Evolutionary conservation across 1,140 invertebrate genomes (phyloP), one percentile per base, ranked within the genome.

Genomic region (Calosoma granatense): DNA sequence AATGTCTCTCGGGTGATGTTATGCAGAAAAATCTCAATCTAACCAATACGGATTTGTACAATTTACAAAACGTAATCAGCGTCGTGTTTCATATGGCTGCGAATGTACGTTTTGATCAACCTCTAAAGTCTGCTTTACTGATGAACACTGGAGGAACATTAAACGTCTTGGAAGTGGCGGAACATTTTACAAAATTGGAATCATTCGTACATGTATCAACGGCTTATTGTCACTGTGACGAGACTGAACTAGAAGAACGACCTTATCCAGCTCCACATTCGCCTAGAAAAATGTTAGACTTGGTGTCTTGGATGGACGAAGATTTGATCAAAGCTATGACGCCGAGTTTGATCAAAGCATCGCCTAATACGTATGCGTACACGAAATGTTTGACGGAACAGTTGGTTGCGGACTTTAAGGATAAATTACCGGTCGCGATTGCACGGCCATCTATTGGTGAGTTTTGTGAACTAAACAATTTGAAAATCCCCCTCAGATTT

Each of bases 81-180:
- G 76, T 88, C 11, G 77, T 91, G 0, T 88, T 91, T 70, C 87
- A 92, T 65, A 85, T 84, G 64, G 89, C 89, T 1, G 89, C 89
- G 2, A 90, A 87, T 59, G 84, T 81, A 17, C 72, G 74, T 12
- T 81, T 81, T 57, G 75, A 80, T 59, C 62, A 78, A 57, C 54
- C 71, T 0, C 61, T 82, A 22, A 78, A 75, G 59, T 62, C 63
- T 4, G 78, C 79, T 1, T 60, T 82, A 2, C 67, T 65, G 9
- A 68, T 74, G 56, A 82, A 82, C 58, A 76, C 74, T 15, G 64
- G 67, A 15, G 76, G 79, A 3, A 76, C 75, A 0, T 53, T 63
- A 2, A 72, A 74, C 15, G 61, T 80, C 15, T 61, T 81, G 3
- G 63, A 73, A 2, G 55, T 81, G 11, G 71, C 64, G 0, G 64